phyloP scores from a whole-genome alignment of 2,797 vertebrate species.

The Macropus fuliginosus region DNA sequence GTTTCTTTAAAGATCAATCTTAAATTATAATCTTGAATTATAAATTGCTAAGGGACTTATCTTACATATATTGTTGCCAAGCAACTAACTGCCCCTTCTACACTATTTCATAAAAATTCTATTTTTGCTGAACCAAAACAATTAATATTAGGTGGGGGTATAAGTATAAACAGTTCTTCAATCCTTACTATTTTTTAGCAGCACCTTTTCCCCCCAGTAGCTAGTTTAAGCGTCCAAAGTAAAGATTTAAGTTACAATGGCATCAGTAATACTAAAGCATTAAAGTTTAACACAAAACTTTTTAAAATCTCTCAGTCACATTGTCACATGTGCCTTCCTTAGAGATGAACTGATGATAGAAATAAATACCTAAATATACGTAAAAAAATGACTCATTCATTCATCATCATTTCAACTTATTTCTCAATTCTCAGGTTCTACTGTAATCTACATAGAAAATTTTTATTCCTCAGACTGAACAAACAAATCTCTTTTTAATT shows the following conservation, averaged over 20 bases:
- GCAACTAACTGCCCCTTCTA: not conserved
- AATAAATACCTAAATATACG: not conserved
- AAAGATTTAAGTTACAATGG: not conserved
- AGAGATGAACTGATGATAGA: not conserved
- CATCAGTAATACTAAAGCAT: not conserved
- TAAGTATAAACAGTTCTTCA: not conserved
- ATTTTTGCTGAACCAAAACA: not conserved
- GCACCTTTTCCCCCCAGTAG: not conserved
- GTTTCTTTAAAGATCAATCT: not conserved
- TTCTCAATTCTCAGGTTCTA: slow-evolving; percentile 22
- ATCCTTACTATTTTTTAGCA: not conserved
- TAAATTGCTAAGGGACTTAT: not conserved
- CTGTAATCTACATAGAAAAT: slow-evolving; percentile 32
- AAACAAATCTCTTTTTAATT: not conserved
- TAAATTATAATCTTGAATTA: not conserved
- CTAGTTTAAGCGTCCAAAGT: not conserved
- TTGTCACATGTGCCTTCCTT: not conserved
- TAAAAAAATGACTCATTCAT: not conserved
- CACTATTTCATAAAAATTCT: not conserved
- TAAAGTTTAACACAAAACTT: not conserved
- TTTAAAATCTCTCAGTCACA: not conserved
- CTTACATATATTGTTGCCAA: not conserved
- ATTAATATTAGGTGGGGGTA: not conserved
- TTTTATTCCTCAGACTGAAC: not conserved
- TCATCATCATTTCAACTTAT: not conserved